Base-by-base conservation (phyloP, 2,888 invertebrate species). In the Aethes cnicana region DNA sequence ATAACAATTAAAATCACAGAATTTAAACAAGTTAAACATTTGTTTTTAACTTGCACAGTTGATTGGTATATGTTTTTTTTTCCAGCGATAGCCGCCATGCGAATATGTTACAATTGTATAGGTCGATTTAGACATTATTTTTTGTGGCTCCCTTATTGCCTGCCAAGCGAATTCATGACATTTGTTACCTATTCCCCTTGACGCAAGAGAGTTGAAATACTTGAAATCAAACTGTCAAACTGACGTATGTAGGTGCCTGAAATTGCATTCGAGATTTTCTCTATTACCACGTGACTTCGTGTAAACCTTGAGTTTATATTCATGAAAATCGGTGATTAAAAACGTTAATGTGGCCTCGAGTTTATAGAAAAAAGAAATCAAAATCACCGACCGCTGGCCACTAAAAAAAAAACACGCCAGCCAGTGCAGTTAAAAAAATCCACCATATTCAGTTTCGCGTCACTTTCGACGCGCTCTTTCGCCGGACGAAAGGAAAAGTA, bases 401-500 rank as follows among this genome's bases (percentile, higher is more conserved):
- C 25, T 21, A 16, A 16, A 9, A 8, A 8, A 23, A 23, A 23
- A 4, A 9, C 6, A 8, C 17, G 7, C 9, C 12, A 36, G 35
- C 9, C 12, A 23, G 30, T 17, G 50, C 36, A 18, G 16, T 36
- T 44, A 50, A 50, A 36, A 44, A 36, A 50, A 39, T 32, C 11
- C 17, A 7, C 43, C 36, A 36, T 37, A 43, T 23, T 36, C 23
- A 25, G 43, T 23, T 44, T 23, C 37, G 12, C 43, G 9, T 43
- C 30, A 30, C 50, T 50, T 50, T 50, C 50, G 25, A 50, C 30
- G n/a, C 12, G 8, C 46, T 37, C 49, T 17, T 36, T 49, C 49
- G 16, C 25, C 8, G 25, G 39, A 16, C 39, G 43, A 50, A 50
- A 50, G 43, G 43, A 50, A 49, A 50, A 50, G 50, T 44, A 30